Evolutionary conservation across 2,113 vertebrate genomes (phyloP), one percentile per base, ranked within the genome.

Genomic region (Menura novaehollandiae): DNA sequence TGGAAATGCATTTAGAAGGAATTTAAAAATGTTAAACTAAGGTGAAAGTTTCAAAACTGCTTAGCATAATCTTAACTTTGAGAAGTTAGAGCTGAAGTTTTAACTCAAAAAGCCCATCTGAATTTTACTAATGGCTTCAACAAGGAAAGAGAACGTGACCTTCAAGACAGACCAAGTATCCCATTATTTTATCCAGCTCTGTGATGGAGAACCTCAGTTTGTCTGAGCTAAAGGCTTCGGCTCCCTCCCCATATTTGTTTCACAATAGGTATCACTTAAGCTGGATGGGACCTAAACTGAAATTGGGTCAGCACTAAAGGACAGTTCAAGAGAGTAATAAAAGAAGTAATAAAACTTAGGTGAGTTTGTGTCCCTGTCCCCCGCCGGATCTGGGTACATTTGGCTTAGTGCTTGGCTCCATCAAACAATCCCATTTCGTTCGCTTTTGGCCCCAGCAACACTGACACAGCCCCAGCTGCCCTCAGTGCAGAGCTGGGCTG

Each of bases 401-500:
- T 87, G 69, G 81, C 32, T 67, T 37, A 43, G 33, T 16, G 69
- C 81, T 6, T 41, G 64, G 41, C 56, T 66, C 0, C 7, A 9
- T 10, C 59, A 20, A 2, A 43, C 56, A 51, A 15, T 11, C 17
- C 0, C 4, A 5, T 35, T 53, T 46, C 3, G 4, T 13, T 82
- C 44, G 4, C 33, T 47, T 37, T 55, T 55, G 55, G 90, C 53
- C 58, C 27, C 80, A 78, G 53, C 15, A 55, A 8, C 43, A 15
- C 7, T 9, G 15, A n/a, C 49, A 30, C 19, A 15, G 53, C 22
- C 51, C n/a, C 74, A 41, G 16, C 46, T 71, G 81, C 75, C 62
- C 64, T n/a, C 23, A 30, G 15, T 0, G 11, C 1, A 0, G 24
- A 14, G 2, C 27, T 59, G 2, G 5, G 4, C 27, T 1, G 32